phyloP scores from a whole-genome alignment of 2,888 invertebrate genomes.

The Tanypteryx hageni region DNA sequence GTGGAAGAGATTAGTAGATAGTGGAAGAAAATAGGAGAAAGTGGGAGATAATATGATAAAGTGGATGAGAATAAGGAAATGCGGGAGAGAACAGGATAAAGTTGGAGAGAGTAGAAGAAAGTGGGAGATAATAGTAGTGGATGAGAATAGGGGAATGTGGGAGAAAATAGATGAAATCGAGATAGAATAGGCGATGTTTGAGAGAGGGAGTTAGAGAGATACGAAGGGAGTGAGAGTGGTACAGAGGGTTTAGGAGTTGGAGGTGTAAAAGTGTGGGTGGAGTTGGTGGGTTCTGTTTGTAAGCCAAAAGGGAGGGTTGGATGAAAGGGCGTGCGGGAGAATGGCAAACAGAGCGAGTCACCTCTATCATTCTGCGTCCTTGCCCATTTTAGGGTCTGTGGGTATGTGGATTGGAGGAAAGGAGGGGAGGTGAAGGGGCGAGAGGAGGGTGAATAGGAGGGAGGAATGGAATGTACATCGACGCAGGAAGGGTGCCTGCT shows the following conservation, averaged over 20 bases:
- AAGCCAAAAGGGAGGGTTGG: too few species aligned
- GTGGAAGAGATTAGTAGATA: too few species aligned
- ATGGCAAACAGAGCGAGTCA: neutral
- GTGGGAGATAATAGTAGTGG: neutral
- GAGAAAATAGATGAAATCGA: neutral
- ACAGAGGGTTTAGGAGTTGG: neutral
- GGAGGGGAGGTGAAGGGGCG: neutral
- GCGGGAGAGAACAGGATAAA: neutral
- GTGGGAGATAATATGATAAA: too few species aligned
- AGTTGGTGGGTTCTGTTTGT: too few species aligned
- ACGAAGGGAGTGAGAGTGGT: neutral
- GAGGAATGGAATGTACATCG: too few species aligned
- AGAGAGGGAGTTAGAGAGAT: neutral
- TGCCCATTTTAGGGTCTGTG: neutral
- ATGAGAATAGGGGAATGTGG: neutral
- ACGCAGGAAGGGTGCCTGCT: too few species aligned
- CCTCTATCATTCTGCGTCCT: constrained; percentile 15
- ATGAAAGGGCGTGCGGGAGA: neutral
- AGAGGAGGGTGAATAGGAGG: too few species aligned
- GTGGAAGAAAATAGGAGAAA: too few species aligned
- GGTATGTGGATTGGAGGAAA: neutral
- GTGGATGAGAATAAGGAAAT: neutral
- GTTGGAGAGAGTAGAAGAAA: too few species aligned
- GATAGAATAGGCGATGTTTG: neutral
- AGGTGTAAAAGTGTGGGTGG: too few species aligned